Evolutionary conservation across 2,888 invertebrate species (phyloP).

Genomic region (Tiliacea aurago): DNA sequence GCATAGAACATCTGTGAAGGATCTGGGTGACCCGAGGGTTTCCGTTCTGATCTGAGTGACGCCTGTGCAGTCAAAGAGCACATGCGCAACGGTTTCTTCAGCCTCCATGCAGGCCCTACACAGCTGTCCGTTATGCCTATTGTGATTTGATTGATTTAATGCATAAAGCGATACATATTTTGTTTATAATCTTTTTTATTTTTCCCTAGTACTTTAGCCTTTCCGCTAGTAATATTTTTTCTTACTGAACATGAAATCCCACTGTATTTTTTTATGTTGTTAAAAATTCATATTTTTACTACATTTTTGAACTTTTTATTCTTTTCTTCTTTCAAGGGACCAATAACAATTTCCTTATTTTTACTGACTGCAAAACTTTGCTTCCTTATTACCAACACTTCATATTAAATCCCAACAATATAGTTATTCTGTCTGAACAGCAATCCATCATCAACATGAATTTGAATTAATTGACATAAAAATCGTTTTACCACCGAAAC

Average conservation of each 20-base stretch:
- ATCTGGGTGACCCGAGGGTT: no score
- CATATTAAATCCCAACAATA: neutral
- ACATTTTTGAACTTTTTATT: neutral
- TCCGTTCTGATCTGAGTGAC: no score
- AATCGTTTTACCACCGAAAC: slow-evolving; percentile 74
- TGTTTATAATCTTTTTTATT: slow-evolving; percentile 19
- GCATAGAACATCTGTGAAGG: no score
- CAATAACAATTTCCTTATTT: neutral
- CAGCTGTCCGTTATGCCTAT: no score
- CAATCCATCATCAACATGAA: slow-evolving; percentile 23
- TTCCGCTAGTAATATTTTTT: slow-evolving; percentile 11
- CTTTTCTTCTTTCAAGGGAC: slow-evolving; percentile 7
- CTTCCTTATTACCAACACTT: neutral
- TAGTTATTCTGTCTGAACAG: slow-evolving; percentile 4
- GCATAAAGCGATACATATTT: slow-evolving; percentile 15
- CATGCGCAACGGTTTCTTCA: no score
- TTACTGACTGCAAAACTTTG: neutral
- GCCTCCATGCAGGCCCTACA: no score
- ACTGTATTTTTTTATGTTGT: neutral
- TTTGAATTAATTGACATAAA: neutral
- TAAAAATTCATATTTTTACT: neutral
- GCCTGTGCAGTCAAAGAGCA: no score
- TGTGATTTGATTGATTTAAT: no score
- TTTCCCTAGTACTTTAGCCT: slow-evolving; percentile 20
- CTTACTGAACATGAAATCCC: neutral